A percentile compares a stretch with the other conserved stretches of the same genome.
These are phyloP conservation scores for Bombylius discolor DNA, from an alignment of 2,888 invertebrate genomes.

Conservation along the genomic window DNA sequence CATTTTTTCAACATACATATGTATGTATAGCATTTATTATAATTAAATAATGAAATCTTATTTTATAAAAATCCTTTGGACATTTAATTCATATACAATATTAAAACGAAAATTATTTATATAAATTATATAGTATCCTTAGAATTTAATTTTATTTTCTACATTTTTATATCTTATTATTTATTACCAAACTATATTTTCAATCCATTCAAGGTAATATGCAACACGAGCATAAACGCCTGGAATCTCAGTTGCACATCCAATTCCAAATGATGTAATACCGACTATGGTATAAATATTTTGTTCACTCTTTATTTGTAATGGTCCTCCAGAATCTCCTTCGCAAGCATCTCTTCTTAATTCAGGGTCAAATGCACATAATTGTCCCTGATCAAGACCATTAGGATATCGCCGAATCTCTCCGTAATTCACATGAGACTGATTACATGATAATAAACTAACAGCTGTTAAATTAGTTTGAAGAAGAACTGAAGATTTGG, in stretches of 20 bases:
- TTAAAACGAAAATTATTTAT: too few species aligned
- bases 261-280: conserved; percentile 27
- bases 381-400: conserved; percentile 14
- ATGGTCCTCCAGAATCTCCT: conserved; percentile 32
- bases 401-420: conserved; percentile 2
- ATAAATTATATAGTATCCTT: too few species aligned
- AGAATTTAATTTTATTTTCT: too few species aligned
- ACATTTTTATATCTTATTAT: too few species aligned
- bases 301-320: conserved; percentile 20
- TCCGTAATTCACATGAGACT: conserved; percentile 8
- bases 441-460: conserved; percentile 12
- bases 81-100: too few species aligned
- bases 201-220: conserved; percentile 29
- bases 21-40: too few species aligned
- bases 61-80: too few species aligned
- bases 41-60: too few species aligned
- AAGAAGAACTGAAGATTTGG: conserved; percentile 13
- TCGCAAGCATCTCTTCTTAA: conserved; percentile 24
- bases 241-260: conserved; percentile 26
- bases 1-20: too few species aligned
- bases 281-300: conserved; percentile 23
- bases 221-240: conserved; percentile 30
- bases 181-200: conserved; percentile 26
- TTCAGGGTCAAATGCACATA: conserved; percentile 19
- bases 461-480: conserved; percentile 18